Conservation (phyloP, 2,797 vertebrate species). For the Microctenopoma stevenorrisi region DNA sequence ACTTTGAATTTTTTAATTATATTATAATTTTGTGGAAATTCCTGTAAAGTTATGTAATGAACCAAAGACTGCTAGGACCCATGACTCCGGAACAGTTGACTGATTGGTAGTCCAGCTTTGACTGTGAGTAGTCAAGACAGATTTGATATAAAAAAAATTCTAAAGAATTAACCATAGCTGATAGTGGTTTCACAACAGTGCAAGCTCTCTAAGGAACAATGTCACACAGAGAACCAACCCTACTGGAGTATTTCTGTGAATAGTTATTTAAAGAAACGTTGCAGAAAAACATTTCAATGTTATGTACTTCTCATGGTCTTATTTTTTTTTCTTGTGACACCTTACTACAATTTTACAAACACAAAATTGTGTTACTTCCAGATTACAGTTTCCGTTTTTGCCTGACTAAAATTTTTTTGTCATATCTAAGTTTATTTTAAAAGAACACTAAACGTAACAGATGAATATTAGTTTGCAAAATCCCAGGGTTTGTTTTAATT, state of each 20-base stretch:
- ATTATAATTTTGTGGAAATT: neutral
- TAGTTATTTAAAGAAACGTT: slow-evolving; percentile 41
- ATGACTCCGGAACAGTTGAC: neutral
- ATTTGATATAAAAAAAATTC: neutral
- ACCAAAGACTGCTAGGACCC: neutral
- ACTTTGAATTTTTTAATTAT: neutral
- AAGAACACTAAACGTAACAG: neutral
- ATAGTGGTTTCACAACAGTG: slow-evolving; percentile 45
- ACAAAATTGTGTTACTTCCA: neutral
- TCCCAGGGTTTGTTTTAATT: neutral
- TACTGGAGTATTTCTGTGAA: slow-evolving; percentile 51
- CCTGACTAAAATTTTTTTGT: neutral
- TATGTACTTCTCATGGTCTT: slow-evolving; percentile 23
- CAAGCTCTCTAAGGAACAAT: slow-evolving; percentile 24
- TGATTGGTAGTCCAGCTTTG: neutral
- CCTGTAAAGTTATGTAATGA: neutral
- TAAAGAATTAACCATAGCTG: slow-evolving; percentile 11
- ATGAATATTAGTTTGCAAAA: neutral
- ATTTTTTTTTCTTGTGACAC: slow-evolving; percentile 28
- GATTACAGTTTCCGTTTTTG: slow-evolving; percentile 3
- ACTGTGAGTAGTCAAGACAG: neutral
- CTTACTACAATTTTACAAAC: slow-evolving; percentile 24
- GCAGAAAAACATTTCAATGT: slow-evolving; percentile 39
- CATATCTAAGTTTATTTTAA: neutral
- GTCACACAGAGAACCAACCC: slow-evolving; percentile 32